Evolutionary conservation across 2,113 vertebrate genomes (phyloP), one percentile per base, ranked within the genome.

Genomic region (Zingel zingel): DNA sequence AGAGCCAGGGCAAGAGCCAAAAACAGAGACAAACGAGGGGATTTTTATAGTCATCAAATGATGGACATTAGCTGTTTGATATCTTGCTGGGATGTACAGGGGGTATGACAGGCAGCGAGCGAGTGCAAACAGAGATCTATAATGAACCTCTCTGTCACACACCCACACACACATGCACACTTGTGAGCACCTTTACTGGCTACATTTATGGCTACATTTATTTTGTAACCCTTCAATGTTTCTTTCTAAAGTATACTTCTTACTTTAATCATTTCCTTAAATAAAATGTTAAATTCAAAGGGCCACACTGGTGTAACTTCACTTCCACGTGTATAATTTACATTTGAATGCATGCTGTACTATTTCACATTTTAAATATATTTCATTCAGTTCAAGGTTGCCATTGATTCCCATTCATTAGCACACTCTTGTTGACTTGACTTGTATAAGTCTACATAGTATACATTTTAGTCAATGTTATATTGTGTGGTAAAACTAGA

Each of bases 1-100:
- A 70, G 75, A 74, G 58, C 30, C 3, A 5, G 62, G 36, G 36
- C 2, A 30, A 67, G 75, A 74, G 77, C 62, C 59, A 76, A 73
- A 75, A 74, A 72, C 69, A 53, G 45, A 83, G 65, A 75, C 58
- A 84, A 73, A 81, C 59, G 30, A 67, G 65, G 36, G 65, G 69
- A 13, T 66, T 66, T 89, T 76, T 82, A 82, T 14, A 74, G 72
- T 59, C 74, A 81, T 64, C 30, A 85, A 76, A 87, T 69, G 74
- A 63, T 85, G 86, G 88, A 92, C 90, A 89, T 93, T 61, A 72
- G 81, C 56, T 64, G 64, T 84, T 74, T 81, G 77, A 78, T 23
- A 21, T 62, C 66, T 56, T 61, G 84, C 84, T 89, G 83, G 61
- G 82, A 86, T 61, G 79, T 53, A 36, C 43, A 50, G 51, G 30